Evolutionary conservation across 1,140 invertebrate species (phyloP).

Genomic region (Bicyclus anynana): DNA sequence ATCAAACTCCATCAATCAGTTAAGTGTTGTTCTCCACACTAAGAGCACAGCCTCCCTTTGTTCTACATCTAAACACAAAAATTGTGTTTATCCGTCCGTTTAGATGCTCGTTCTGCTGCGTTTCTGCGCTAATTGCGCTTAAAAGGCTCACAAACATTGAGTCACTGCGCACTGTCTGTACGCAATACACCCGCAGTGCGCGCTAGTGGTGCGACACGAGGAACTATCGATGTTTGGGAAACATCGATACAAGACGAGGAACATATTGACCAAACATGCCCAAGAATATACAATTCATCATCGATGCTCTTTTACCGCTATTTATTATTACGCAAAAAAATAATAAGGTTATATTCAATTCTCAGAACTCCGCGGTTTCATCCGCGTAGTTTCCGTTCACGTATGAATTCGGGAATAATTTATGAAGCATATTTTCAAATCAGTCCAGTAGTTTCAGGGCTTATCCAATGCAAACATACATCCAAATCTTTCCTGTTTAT

Average conservation of each 20-base stretch:
- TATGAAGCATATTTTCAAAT: too few species aligned
- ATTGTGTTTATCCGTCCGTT: slow-evolving; percentile 34
- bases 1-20: background rate
- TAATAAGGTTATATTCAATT: too few species aligned
- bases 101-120: slow-evolving; percentile 4
- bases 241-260: background rate
- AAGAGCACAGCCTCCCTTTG: slow-evolving; percentile 12
- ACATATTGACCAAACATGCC: background rate
- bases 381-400: too few species aligned
- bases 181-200: background rate
- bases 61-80: slow-evolving; percentile 23
- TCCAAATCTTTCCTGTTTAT: too few species aligned
- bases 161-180: slow-evolving; percentile 5
- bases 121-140: slow-evolving; percentile 31
- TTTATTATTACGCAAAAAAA: too few species aligned
- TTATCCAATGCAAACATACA: too few species aligned
- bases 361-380: too few species aligned
- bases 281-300: too few species aligned
- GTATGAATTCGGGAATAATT: too few species aligned
- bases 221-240: background rate
- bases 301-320: too few species aligned
- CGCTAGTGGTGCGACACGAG: background rate
- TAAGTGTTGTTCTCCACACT: slow-evolving; percentile 1
- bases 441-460: too few species aligned
- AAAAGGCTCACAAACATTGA: slow-evolving; percentile 44